Conservation (phyloP, 2,797 vertebrate species). For the Oreortyx pictus region DNA sequence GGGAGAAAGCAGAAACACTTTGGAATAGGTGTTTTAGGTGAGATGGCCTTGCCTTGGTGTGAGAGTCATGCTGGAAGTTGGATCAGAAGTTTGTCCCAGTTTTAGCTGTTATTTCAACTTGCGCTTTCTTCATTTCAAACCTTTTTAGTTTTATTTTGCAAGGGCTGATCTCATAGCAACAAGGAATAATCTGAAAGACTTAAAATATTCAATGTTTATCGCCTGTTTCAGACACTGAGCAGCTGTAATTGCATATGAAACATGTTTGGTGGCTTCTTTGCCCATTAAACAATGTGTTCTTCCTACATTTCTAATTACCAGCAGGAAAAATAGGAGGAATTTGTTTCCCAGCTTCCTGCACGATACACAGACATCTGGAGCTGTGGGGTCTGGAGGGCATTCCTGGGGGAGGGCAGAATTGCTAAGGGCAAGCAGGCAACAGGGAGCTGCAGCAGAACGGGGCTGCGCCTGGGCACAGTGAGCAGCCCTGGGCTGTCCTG, state of each 20-base stretch:
- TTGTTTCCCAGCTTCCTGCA: slow-evolving; percentile 46
- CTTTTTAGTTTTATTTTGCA: background rate
- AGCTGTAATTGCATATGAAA: slow-evolving; percentile 3
- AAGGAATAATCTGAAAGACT: background rate
- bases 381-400: background rate
- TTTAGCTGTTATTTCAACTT: background rate
- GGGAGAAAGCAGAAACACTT: background rate
- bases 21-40: background rate
- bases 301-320: slow-evolving; percentile 35
- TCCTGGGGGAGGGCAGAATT: slow-evolving; percentile 41
- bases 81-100: background rate
- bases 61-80: fast-evolving
- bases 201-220: background rate
- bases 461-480: background rate
- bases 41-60: fast-evolving
- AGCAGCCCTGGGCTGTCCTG: background rate
- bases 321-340: slow-evolving; percentile 52
- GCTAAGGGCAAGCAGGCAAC: slow-evolving; percentile 50
- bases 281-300: slow-evolving; percentile 26
- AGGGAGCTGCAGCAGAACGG: background rate
- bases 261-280: background rate
- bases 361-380: slow-evolving; percentile 55
- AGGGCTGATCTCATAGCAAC: background rate
- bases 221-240: background rate
- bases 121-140: background rate